Base-by-base conservation (phyloP, 2,797 vertebrate species). In the Anas flavirostris region DNA sequence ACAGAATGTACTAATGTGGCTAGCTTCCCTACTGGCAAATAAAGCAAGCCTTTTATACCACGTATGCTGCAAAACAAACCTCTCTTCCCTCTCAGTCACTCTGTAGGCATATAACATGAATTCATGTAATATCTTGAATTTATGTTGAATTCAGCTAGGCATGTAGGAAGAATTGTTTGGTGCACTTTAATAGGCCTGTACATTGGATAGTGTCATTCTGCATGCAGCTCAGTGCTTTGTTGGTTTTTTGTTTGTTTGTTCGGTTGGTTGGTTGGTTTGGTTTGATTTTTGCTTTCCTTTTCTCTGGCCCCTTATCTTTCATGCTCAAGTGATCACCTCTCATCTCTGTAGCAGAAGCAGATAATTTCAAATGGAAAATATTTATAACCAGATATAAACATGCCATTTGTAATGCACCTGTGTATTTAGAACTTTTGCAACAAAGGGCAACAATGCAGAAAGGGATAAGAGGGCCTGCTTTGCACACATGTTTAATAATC, bases 321-420 rank as follows among this genome's bases (percentile, higher is more conserved):
- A 83, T 33, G 79, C 82, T 93, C 70, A 73, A 94, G 66, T 58
- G 82, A 91, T 74, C 50, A 70, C 62, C 83, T 94, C 92, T 84
- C 87, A 88, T 55, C 55, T 90, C 60, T 78, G 74, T 35, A 82
- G 50, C 43, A 84, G 75, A 29, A 85, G 58, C 56, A 83, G 81
- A 82, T 52, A 94, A 93, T 73, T 85, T 81, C 68, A 90, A 91
- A 89, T 82, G 64, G 78, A 62, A 95, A 96, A 96, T 89, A 91
- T 84, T 94, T 91, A 90, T 79, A 93, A 73, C 68, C 66, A 74
- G 91, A 67, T 55, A 66, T 46, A 76, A 37, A 86, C 31, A 82
- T 26, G 73, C 83, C 11, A 93, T 92, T 93, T 94, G 73, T 90
- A 96, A 92, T 63, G 82, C 88, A 94, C 52, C 28, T 79, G 67